Percentiles rank a stretch among this genome's conserved stretches.
phyloP scores from a whole-genome alignment of 2,888 invertebrate genomes.

The Steromphala cineraria region DNA sequence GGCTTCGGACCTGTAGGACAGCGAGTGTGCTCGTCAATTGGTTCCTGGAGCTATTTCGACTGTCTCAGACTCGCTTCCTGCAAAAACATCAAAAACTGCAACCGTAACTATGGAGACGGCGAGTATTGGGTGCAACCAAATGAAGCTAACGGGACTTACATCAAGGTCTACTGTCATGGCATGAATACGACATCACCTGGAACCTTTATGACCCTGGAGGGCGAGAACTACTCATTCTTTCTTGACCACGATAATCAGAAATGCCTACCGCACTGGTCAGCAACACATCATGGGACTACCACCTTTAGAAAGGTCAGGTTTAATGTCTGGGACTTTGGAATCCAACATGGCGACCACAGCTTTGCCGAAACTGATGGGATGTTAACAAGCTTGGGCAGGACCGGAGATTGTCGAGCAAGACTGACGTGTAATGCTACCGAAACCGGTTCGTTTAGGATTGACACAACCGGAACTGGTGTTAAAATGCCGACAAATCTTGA shows the following conservation, averaged over 20 bases:
- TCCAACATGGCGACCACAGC: background rate
- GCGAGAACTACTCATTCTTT: background rate
- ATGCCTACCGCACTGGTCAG: background rate
- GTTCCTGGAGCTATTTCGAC: background rate
- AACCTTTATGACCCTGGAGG: background rate
- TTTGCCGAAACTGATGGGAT: background rate
- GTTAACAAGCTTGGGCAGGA: background rate
- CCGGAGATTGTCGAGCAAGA: background rate
- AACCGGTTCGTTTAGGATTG: background rate
- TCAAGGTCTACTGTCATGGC: background rate
- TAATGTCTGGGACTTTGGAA: background rate
- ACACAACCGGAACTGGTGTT: background rate
- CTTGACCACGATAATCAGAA: background rate
- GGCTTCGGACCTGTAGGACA: background rate
- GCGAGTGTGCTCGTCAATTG: background rate
- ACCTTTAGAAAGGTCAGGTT: background rate
- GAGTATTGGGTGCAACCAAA: background rate
- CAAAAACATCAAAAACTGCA: background rate
- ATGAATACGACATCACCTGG: background rate
- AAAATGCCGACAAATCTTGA: background rate
- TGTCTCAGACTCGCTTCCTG: background rate
- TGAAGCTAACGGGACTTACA: background rate
- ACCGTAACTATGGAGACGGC: background rate
- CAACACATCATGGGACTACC: background rate
- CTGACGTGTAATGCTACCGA: background rate